Evolutionary conservation across 2,888 invertebrate genomes (phyloP).

Genomic region (Luffia ferchaultella): DNA sequence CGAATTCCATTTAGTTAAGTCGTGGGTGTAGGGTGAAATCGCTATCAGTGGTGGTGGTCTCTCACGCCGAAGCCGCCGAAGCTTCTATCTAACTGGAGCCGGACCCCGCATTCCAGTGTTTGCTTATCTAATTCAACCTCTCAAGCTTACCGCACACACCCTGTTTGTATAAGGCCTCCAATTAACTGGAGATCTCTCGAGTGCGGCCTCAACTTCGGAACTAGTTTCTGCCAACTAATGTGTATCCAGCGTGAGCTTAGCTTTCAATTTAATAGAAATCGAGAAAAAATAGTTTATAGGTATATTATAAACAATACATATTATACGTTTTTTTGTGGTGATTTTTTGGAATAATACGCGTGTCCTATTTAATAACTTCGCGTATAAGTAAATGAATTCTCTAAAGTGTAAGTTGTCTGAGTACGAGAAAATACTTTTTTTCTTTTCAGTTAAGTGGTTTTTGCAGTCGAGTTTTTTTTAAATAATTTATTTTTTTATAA

Average conservation of each 20-base stretch:
- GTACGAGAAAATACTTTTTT: no score
- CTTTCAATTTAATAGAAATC: slow-evolving; percentile 9
- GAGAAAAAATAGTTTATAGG: no score
- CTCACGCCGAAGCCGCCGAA: slow-evolving; percentile 25
- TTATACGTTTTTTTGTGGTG: no score
- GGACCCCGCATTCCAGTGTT: slow-evolving; percentile 27
- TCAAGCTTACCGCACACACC: slow-evolving; percentile 12
- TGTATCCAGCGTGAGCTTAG: slow-evolving; percentile 8
- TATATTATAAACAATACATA: no score
- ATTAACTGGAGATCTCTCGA: slow-evolving; percentile 1
- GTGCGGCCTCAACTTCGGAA: slow-evolving; percentile 4
- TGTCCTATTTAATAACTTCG: no score
- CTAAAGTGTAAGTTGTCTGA: no score
- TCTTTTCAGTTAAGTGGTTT: no score
- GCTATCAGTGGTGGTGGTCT: neutral
- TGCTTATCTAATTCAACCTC: slow-evolving; percentile 31
- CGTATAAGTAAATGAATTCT: no score
- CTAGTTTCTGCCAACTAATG: slow-evolving; percentile 8
- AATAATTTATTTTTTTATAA: no score
- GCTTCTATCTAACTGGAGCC: neutral
- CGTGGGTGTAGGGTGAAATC: neutral
- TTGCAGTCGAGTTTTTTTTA: no score
- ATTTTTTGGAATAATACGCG: no score
- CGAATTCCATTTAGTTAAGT: neutral
- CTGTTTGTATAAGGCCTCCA: slow-evolving; percentile 20